A percentile compares a stretch with the other conserved stretches of the same genome.
phyloP scores from a whole-genome alignment of 2,797 vertebrate genomes.

The Takifugu rubripes region DNA sequence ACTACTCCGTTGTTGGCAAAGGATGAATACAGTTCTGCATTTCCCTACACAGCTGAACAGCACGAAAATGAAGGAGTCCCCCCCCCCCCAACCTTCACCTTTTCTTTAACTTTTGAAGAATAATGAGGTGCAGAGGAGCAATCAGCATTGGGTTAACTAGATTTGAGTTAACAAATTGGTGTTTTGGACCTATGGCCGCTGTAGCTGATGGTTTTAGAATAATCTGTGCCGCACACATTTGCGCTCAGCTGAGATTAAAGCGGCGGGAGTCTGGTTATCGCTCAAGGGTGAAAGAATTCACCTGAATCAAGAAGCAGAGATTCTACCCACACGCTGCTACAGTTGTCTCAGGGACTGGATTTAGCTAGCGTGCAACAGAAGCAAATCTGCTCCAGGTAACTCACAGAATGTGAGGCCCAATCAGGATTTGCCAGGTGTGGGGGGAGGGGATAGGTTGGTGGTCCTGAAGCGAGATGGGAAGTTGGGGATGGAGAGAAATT shows the following conservation, averaged over 20 bases:
- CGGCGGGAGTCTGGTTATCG: constrained; percentile 57
- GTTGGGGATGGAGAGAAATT: constrained; percentile 46
- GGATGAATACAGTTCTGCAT: constrained; percentile 23
- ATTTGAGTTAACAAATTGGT: constrained; percentile 62
- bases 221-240: constrained; percentile 47
- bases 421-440: constrained; percentile 22
- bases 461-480: constrained; percentile 26
- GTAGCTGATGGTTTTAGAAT: constrained; percentile 66
- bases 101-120: constrained; percentile 30
- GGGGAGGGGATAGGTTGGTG: constrained; percentile 39
- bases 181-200: constrained; percentile 54
- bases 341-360: no score
- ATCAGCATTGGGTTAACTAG: constrained; percentile 64
- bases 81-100: neutral
- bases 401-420: constrained; percentile 7
- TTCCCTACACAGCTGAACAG: constrained; percentile 16
- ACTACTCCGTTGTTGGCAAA: constrained; percentile 8
- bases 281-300: constrained; percentile 50
- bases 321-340: no score
- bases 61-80: constrained; percentile 34
- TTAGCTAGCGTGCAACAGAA: no score
- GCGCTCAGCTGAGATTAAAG: constrained; percentile 60
- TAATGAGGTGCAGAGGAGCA: constrained; percentile 40
- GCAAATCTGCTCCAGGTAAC: constrained; percentile 10
- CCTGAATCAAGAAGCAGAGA: constrained; percentile 15